Conservation (phyloP, 2,888 invertebrate species). For the Epinotia demarniana region DNA sequence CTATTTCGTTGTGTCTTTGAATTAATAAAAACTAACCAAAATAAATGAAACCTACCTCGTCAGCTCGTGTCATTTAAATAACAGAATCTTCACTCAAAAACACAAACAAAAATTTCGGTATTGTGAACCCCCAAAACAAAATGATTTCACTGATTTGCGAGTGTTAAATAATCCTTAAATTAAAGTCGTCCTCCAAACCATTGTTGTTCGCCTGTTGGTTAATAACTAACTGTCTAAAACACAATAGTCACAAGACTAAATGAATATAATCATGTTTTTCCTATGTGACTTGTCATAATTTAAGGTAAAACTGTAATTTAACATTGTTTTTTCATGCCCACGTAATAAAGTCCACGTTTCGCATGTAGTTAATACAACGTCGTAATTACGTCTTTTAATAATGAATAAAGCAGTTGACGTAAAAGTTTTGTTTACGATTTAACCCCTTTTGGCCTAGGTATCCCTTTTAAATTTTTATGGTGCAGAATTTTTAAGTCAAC, state of each 20-base stretch:
- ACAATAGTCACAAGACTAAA: background rate
- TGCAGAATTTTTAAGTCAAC: too few species aligned
- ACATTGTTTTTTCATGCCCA: background rate
- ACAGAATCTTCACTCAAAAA: background rate
- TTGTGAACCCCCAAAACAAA: background rate
- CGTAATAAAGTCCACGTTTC: background rate
- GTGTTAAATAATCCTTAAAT: background rate
- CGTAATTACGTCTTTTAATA: too few species aligned
- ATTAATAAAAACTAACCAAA: background rate
- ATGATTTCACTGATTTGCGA: background rate
- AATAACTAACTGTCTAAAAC: background rate
- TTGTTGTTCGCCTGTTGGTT: background rate
- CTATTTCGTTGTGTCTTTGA: too few species aligned
- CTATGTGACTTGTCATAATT: background rate
- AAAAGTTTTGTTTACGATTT: too few species aligned
- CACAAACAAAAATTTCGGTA: background rate
- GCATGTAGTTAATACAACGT: background rate
- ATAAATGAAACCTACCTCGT: background rate
- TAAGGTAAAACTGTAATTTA: background rate
- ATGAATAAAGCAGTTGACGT: too few species aligned
- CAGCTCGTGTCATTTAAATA: constrained; percentile 11
- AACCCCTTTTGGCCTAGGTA: too few species aligned
- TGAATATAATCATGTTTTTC: background rate
- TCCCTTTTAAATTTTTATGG: too few species aligned
- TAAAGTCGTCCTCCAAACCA: background rate